Conservation (phyloP, 2,113 vertebrate species). For the Talpa occidentalis region DNA sequence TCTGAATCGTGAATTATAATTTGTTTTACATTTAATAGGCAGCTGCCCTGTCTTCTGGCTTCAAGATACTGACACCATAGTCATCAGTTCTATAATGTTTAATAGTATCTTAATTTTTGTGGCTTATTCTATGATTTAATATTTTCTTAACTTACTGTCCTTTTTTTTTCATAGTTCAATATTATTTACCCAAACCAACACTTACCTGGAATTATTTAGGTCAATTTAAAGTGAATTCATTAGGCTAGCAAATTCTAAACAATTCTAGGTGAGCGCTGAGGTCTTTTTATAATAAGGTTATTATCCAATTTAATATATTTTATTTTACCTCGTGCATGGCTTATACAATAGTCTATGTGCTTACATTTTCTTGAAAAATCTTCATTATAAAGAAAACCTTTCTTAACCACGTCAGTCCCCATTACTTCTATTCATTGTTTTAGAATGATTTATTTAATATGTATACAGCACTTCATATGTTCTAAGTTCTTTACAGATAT, state of each 20-base stretch:
- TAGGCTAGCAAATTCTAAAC: not conserved
- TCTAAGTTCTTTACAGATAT: not conserved
- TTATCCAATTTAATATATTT: not conserved
- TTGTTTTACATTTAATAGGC: not conserved
- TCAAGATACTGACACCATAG: not conserved
- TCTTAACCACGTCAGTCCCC: not conserved
- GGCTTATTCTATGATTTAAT: not conserved
- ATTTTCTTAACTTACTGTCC: not conserved
- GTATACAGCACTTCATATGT: not conserved
- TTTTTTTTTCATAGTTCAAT: not conserved
- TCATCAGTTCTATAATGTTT: not conserved
- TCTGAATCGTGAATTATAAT: slow-evolving; percentile 28
- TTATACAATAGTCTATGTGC: not conserved
- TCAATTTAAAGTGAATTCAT: not conserved
- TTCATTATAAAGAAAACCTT: not conserved
- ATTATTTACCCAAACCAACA: not conserved
- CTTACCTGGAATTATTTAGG: not conserved
- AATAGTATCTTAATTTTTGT: not conserved
- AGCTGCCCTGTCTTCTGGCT: not conserved
- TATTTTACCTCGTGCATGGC: not conserved
- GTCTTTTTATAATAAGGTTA: not conserved
- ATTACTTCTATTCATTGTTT: not conserved
- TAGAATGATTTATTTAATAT: not conserved
- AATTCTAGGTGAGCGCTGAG: not conserved
- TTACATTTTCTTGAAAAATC: not conserved